These are phyloP conservation scores for Apis laboriosa DNA, from an alignment of 1,140 invertebrate species.

Conservation along the genomic window DNA sequence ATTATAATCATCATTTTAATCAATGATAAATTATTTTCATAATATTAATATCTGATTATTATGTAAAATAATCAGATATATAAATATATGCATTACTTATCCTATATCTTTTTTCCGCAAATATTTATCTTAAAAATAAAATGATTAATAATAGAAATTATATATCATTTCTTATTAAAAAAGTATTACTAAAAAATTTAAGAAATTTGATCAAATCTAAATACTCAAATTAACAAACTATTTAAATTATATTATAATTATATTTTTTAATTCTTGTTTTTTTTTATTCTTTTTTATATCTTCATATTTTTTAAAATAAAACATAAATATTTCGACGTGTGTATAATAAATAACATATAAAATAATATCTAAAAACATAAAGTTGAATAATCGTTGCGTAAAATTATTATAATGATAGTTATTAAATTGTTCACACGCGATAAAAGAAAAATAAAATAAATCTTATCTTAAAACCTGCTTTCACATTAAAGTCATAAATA, in stretches of 20 bases:
- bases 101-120: background rate
- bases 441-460: background rate
- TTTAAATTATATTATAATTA: background rate
- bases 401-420: background rate
- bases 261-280: background rate
- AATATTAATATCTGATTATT: background rate
- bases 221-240: too few species aligned
- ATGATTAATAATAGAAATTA: background rate
- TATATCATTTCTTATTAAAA: too few species aligned
- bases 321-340: background rate
- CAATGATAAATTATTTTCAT: background rate
- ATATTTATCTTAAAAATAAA: background rate
- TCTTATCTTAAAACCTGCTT: background rate
- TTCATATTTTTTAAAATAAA: background rate
- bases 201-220: too few species aligned
- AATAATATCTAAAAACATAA: background rate
- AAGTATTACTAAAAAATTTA: too few species aligned
- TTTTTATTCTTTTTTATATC: background rate
- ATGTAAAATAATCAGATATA: background rate
- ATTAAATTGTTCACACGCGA: background rate
- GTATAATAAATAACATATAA: background rate
- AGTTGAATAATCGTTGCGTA: conserved; percentile 22
- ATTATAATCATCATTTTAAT: background rate
- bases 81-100: background rate
- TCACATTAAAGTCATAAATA: background rate